Percentiles rank a stretch among this genome's conserved stretches.
Evolutionary conservation across 2,888 invertebrate species (phyloP).

Genomic region (Agriopis leucophaearia): DNA sequence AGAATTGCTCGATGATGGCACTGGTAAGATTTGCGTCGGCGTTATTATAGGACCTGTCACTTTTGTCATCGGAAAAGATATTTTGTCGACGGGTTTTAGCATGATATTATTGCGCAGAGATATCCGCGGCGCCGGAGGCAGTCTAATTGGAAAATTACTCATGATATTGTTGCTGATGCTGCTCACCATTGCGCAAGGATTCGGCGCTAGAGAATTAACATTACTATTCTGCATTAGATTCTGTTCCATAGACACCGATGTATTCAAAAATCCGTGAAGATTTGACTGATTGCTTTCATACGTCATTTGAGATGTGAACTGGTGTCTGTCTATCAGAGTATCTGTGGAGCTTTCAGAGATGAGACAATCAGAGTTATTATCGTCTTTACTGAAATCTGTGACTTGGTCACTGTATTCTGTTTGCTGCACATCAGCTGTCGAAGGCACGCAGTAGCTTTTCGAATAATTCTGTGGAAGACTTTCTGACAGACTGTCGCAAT

Average conservation of each 20-base stretch:
- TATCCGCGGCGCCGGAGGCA: constrained; percentile 69
- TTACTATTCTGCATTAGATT: constrained; percentile 66
- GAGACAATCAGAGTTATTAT: constrained; percentile 75
- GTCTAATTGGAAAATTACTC: constrained; percentile 77
- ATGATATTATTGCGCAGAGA: constrained; percentile 74
- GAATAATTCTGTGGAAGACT: constrained; percentile 69
- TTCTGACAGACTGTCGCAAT: constrained; percentile 78
- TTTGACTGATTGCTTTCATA: constrained; percentile 68
- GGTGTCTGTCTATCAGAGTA: constrained; percentile 69
- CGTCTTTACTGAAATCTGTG: constrained; percentile 76
- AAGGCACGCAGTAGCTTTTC: constrained; percentile 64
- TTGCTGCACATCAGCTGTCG: constrained; percentile 59
- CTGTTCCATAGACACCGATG: constrained; percentile 70
- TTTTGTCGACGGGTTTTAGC: constrained; percentile 74
- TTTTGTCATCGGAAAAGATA: constrained; percentile 71
- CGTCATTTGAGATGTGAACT: constrained; percentile 64
- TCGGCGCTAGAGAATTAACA: constrained; percentile 67
- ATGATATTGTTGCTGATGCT: constrained; percentile 73
- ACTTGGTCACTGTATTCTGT: constrained; percentile 63
- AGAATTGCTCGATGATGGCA: constrained; percentile 75
- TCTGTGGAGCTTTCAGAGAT: constrained; percentile 74
- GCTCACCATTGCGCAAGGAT: constrained; percentile 64
- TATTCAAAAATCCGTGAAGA: constrained; percentile 71
- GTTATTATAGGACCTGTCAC: constrained; percentile 78
- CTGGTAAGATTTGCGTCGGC: constrained; percentile 78